Evolutionary conservation across 1,140 invertebrate genomes (phyloP), one percentile per base, ranked within the genome.

Genomic region (Aphelenchoides besseyi): DNA sequence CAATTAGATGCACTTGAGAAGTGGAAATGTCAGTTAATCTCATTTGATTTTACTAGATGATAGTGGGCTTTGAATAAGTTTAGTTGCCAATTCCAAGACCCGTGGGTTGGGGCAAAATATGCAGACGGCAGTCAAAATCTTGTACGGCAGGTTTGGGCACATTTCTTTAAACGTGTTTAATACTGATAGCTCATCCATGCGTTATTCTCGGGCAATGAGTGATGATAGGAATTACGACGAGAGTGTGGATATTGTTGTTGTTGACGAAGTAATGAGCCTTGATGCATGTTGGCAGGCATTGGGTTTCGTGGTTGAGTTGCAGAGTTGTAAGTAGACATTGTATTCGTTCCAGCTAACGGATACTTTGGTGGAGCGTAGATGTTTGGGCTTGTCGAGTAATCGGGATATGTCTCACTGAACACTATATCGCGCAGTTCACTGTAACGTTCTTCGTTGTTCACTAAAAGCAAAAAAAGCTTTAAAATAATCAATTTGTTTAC

Each of bases 171-270:
- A 23, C 29, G 2, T 41, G 63, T 26, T 59, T 23, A 33, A 36
- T 48, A 32, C 59, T 23, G 66, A 23, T 68, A 23, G 37, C 26
- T 69, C 33, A 70, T 28, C 66, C 9, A 48, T 41, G 28, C 29
- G 35, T 71, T 55, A 28, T 33, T 68, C 23, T 29, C 75, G 26
- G 68, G 28, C 26, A 80, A 53, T 32, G 70, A 77, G 53, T 67
- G 74, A 54, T 75, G 79, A 67, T 75, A 76, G 8, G 72, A 81
- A 55, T 80, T 76, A 23, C 74, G 63, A 9, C 75, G 29, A 16
- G 29, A 59, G 29, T 26, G 32, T 35, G 48, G 59, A 33, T 68
- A 33, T 33, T 57, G 36, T 41, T 36, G 64, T 33, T 57, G 36
- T 41, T 36, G 64, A 52, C 18, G 70, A 69, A 37, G 41, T 28